Evolutionary conservation across 2,113 vertebrate genomes (phyloP).

Genomic region (Microtus richardsoni): DNA sequence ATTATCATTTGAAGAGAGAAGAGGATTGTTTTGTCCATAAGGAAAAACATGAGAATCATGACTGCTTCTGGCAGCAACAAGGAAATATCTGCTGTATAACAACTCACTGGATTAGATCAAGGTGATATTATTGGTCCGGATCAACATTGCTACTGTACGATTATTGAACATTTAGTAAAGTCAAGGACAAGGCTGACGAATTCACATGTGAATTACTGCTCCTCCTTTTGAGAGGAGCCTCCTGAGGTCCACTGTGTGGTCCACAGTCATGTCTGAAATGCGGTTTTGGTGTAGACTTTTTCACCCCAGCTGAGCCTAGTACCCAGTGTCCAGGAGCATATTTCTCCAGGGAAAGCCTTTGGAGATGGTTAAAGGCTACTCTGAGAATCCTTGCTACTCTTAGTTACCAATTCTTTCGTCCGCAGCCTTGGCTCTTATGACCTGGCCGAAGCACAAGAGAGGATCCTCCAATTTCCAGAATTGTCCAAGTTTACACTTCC

Average conservation of each 20-base stretch:
- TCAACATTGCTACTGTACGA: neutral
- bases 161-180: conserved; percentile 49
- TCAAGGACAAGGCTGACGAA: conserved; percentile 15
- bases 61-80: conserved; percentile 14
- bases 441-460: neutral
- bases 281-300: neutral
- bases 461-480: conserved; percentile 23
- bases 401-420: neutral
- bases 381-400: neutral
- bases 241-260: conserved; percentile 31
- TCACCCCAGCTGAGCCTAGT: neutral
- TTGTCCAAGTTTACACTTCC: conserved; percentile 12
- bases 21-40: neutral
- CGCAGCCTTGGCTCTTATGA: neutral
- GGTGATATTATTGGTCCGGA: neutral
- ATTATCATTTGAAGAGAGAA: conserved; percentile 25
- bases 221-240: conserved; percentile 44
- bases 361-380: neutral
- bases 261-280: neutral
- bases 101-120: conserved; percentile 34
- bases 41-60: conserved; percentile 26
- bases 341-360: neutral
- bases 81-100: neutral
- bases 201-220: conserved; percentile 28
- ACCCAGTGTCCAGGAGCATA: neutral